A percentile compares a stretch with the other conserved stretches of the same genome.
Evolutionary conservation across 2,888 invertebrate species (phyloP).

Genomic region (Ophion ventricosus): DNA sequence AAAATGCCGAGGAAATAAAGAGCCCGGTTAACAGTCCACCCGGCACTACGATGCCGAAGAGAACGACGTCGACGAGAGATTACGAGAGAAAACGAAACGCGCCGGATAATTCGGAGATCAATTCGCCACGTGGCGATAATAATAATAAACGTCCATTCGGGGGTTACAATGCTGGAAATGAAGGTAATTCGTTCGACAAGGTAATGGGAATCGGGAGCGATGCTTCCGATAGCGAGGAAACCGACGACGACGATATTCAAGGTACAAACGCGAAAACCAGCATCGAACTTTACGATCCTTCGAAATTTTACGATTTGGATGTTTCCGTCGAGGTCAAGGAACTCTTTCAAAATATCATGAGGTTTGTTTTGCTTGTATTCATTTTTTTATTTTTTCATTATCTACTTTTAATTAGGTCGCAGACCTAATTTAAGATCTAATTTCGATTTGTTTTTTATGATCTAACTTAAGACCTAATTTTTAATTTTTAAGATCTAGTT

Average conservation of each 20-base stretch:
- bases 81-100: constrained; percentile 24
- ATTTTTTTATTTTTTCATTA: background rate
- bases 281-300: constrained; percentile 88
- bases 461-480: too few relatives aligned
- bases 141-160: constrained; percentile 66
- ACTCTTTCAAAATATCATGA: constrained; percentile 95
- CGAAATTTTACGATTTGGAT: constrained; percentile 92
- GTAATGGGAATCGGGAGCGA: constrained; percentile 75
- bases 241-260: constrained; percentile 79
- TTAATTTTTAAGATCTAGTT: too few relatives aligned
- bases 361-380: constrained; percentile 84
- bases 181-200: constrained; percentile 68
- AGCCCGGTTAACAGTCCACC: constrained; percentile 82
- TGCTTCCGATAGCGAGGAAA: constrained; percentile 80
- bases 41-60: constrained; percentile 63
- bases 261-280: constrained; percentile 71
- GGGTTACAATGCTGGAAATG: constrained; percentile 68
- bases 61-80: constrained; percentile 57
- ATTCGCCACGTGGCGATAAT: constrained; percentile 68
- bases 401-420: too few relatives aligned
- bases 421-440: background rate
- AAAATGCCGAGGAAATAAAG: constrained; percentile 85
- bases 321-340: constrained; percentile 94
- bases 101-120: constrained; percentile 63
- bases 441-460: background rate